Conservation (phyloP, 2,113 vertebrate species). For the Girardinichthys multiradiatus region DNA sequence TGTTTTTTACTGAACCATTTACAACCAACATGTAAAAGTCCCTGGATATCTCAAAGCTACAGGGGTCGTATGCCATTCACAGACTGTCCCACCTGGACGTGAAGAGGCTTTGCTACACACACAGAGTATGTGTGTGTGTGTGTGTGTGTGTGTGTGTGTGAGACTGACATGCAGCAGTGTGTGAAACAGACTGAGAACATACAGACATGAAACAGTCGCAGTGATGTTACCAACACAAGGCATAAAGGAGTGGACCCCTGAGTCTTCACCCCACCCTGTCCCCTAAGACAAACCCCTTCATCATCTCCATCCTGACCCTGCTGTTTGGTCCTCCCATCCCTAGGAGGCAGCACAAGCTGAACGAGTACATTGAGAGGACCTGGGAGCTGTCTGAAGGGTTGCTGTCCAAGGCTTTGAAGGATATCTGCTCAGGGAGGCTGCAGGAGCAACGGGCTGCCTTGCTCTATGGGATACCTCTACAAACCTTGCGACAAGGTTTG, state of each 20-base stretch:
- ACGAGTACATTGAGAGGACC: slow-evolving; percentile 99
- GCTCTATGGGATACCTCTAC: slow-evolving; percentile 99
- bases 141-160: slow-evolving; percentile 82
- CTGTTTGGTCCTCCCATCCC: slow-evolving; percentile 99
- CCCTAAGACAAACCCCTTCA: slow-evolving; percentile 80
- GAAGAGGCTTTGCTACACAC: slow-evolving; percentile 76
- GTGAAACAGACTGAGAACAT: slow-evolving; percentile 83
- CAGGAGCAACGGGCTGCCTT: slow-evolving; percentile 97
- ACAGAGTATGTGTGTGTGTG: slow-evolving; percentile 72
- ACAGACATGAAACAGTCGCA: slow-evolving; percentile 90
- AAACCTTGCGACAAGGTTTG: slow-evolving; percentile 93
- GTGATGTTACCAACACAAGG: slow-evolving; percentile 99
- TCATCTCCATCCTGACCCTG: slow-evolving; percentile 82
- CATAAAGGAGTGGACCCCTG: slow-evolving; percentile 99
- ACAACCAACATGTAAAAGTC: slow-evolving; percentile 63
- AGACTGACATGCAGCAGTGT: slow-evolving; percentile 56
- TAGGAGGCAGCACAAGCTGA: slow-evolving; percentile 93
- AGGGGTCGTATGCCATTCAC: slow-evolving; percentile 90
- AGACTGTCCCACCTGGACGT: slow-evolving; percentile 94
- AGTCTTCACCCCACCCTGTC: slow-evolving; percentile 93
- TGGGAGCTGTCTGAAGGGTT: slow-evolving; percentile 99
- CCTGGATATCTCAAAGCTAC: slow-evolving; percentile 86
- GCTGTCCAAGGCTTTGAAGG: slow-evolving; percentile 99
- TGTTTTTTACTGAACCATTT: slow-evolving; percentile 56
- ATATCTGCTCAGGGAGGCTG: slow-evolving; percentile 98